phyloP scores from a whole-genome alignment of 2,113 vertebrate genomes.

The Otolemur garnettii region DNA sequence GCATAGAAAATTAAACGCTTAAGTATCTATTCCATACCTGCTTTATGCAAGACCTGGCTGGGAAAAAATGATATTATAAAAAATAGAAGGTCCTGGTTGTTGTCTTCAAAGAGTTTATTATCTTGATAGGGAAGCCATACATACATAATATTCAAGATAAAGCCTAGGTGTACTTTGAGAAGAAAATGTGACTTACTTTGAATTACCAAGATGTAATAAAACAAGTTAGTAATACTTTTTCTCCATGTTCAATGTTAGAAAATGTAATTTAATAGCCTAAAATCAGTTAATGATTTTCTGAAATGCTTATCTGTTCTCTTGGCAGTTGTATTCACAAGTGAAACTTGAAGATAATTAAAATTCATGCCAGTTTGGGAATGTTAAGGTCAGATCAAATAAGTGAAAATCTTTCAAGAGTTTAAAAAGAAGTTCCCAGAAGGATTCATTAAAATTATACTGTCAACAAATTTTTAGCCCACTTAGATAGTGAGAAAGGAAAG shows the following conservation, averaged over 20 bases:
- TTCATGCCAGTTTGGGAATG: conserved; percentile 47
- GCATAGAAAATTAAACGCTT: background rate
- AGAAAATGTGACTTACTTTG: background rate
- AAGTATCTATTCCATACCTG: background rate
- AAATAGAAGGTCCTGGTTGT: background rate
- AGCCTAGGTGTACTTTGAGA: background rate
- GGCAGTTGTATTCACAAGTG: conserved; percentile 57
- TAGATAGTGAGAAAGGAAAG: background rate
- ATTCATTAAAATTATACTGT: conserved; percentile 70
- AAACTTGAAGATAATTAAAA: conserved; percentile 71
- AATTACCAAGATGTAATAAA: conserved; percentile 36
- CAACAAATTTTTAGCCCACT: conserved; percentile 55
- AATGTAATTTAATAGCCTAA: conserved; percentile 32
- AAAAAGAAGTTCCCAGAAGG: conserved; percentile 58
- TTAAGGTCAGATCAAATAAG: conserved; percentile 52
- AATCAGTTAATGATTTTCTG: conserved; percentile 36
- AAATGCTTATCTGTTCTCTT: conserved; percentile 45
- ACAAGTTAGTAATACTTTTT: conserved; percentile 29
- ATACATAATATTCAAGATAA: background rate
- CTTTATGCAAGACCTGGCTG: background rate
- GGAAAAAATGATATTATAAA: background rate
- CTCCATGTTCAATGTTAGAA: background rate
- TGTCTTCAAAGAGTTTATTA: background rate
- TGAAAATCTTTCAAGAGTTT: conserved; percentile 65
- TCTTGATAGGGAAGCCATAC: background rate